Conservation (phyloP, 2,113 vertebrate species). For the Suricata suricatta region DNA sequence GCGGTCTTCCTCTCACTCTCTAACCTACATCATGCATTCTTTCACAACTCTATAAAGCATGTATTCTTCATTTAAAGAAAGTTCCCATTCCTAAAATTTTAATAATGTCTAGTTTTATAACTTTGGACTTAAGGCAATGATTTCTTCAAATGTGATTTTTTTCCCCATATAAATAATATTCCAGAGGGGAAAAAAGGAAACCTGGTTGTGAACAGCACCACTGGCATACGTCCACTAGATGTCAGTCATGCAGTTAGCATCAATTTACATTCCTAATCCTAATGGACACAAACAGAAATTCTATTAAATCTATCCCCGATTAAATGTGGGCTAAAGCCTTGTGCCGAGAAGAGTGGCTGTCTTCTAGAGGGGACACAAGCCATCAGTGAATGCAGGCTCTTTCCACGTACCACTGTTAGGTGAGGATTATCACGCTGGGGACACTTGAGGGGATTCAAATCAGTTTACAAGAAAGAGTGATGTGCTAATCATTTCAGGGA, state of each 20-base stretch:
- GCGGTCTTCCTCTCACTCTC: background rate
- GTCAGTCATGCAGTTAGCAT: slow-evolving; percentile 79
- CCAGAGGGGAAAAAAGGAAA: too few relatives aligned
- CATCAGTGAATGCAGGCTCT: background rate
- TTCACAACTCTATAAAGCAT: background rate
- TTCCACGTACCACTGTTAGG: too few relatives aligned
- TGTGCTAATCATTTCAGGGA: background rate
- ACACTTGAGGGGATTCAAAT: background rate
- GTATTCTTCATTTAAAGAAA: background rate
- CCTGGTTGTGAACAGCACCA: slow-evolving; percentile 53
- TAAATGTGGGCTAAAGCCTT: background rate
- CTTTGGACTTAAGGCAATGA: background rate
- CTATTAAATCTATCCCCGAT: background rate
- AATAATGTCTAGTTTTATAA: background rate
- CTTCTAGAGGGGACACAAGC: too few relatives aligned
- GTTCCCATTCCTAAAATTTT: background rate
- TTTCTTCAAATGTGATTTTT: background rate
- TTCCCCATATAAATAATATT: background rate
- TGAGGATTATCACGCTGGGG: background rate
- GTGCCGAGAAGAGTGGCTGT: background rate
- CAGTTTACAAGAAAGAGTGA: background rate
- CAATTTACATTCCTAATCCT: slow-evolving; percentile 60
- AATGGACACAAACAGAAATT: background rate
- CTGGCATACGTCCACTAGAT: slow-evolving; percentile 79
- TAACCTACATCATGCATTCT: background rate